Conservation (phyloP, 2,888 invertebrate genomes). For the Dione vanillae region DNA sequence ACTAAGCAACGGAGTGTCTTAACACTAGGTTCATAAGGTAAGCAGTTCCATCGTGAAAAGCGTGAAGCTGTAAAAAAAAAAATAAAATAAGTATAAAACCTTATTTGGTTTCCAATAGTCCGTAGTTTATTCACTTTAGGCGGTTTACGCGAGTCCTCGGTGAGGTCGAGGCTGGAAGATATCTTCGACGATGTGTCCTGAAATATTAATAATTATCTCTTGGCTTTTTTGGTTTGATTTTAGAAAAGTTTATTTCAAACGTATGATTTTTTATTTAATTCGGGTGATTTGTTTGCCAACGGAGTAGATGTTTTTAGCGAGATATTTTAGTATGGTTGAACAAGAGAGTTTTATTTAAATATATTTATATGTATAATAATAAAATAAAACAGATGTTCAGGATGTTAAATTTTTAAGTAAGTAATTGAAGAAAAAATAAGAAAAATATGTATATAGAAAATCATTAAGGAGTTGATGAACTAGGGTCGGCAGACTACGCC, state of each 20-base stretch:
- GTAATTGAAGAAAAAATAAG: no score
- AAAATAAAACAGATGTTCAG: background rate
- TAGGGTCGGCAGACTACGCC: no score
- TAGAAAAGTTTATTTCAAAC: background rate
- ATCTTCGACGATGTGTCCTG: conserved; percentile 86
- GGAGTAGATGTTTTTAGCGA: no score
- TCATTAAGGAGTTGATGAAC: no score
- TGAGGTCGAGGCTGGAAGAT: conserved; percentile 84
- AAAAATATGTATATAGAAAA: no score
- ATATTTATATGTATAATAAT: no score
- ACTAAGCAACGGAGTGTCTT: no score
- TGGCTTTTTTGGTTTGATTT: background rate
- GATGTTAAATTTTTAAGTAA: no score
- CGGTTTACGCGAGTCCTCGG: conserved; percentile 82
- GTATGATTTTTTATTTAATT: background rate
- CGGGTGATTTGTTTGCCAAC: background rate
- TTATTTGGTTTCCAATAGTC: conserved; percentile 91
- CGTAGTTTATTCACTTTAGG: conserved; percentile 87
- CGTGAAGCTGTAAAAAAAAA: background rate
- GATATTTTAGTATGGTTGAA: background rate
- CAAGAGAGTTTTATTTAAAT: background rate
- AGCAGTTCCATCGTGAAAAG: no score
- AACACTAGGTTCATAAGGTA: no score
- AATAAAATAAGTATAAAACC: conserved; percentile 70
- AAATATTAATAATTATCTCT: conserved; percentile 46